A percentile compares a stretch with the other conserved stretches of the same genome.
phyloP scores from a whole-genome alignment of 1,140 invertebrate species.

The Dendroctonus valens region DNA sequence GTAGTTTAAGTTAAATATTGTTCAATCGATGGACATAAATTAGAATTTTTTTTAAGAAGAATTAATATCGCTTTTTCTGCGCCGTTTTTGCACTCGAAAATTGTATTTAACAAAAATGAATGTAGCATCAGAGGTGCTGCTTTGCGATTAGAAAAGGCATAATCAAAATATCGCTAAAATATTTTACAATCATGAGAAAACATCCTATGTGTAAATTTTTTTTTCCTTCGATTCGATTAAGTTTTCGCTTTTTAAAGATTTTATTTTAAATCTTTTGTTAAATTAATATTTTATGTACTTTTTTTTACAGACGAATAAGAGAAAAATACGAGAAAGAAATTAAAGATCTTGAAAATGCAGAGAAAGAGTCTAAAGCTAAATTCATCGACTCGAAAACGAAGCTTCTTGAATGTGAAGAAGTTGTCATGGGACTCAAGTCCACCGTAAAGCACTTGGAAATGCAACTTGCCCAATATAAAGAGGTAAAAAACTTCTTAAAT shows the following conservation, averaged over 20 bases:
- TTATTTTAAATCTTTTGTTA: neutral
- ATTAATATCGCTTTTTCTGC: too few relatives aligned
- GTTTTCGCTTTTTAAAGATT: neutral
- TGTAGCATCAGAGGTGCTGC: too few relatives aligned
- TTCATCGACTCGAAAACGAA: constrained; percentile 61
- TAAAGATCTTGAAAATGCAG: constrained; percentile 59
- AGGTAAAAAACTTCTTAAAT: constrained; percentile 46
- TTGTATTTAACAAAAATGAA: too few relatives aligned
- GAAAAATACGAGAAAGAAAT: constrained; percentile 74
- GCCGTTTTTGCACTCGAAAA: too few relatives aligned
- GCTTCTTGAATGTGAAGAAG: constrained; percentile 58
- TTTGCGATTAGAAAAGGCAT: too few relatives aligned
- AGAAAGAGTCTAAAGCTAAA: constrained; percentile 56
- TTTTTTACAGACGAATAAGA: constrained; percentile 60
- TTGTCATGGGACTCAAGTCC: constrained; percentile 54
- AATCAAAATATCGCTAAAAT: too few relatives aligned
- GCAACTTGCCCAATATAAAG: constrained; percentile 56
- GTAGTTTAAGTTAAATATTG: too few relatives aligned
- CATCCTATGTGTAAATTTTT: too few relatives aligned
- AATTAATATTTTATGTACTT: neutral
- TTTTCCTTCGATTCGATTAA: too few relatives aligned
- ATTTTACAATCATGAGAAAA: too few relatives aligned
- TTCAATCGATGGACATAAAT: too few relatives aligned
- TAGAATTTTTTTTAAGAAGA: too few relatives aligned
- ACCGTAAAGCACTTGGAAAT: constrained; percentile 53